Evolutionary conservation across 1,140 invertebrate species (phyloP).

Genomic region (Cydia pomonella): DNA sequence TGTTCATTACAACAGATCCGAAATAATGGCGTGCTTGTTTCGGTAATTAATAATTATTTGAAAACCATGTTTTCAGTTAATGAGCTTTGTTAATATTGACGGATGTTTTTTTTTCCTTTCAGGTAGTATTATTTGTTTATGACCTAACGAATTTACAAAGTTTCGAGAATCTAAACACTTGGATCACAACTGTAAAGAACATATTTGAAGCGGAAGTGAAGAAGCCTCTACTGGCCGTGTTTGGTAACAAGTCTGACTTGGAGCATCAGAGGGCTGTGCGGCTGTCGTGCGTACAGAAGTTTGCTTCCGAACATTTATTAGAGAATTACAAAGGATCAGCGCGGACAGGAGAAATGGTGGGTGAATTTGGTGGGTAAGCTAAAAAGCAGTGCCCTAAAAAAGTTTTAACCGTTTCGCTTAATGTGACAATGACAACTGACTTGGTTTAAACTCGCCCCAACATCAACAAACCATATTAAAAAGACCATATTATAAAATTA

Average conservation of each 20-base stretch:
- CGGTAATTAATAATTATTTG: background rate
- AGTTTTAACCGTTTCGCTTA: too few relatives aligned
- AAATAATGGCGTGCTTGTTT: too few relatives aligned
- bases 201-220: slow-evolving; percentile 80
- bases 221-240: slow-evolving; percentile 85
- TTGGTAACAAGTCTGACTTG: slow-evolving; percentile 95
- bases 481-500: too few relatives aligned
- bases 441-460: too few relatives aligned
- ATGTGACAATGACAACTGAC: too few relatives aligned
- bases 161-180: slow-evolving; percentile 89
- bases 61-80: background rate
- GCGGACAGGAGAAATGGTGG: slow-evolving; percentile 93
- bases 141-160: slow-evolving; percentile 92
- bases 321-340: slow-evolving; percentile 90
- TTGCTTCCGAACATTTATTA: slow-evolving; percentile 88
- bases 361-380: slow-evolving; percentile 58
- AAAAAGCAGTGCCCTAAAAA: too few relatives aligned
- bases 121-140: slow-evolving; percentile 92
- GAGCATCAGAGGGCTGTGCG: slow-evolving; percentile 92
- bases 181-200: slow-evolving; percentile 85
- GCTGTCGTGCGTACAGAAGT: slow-evolving; percentile 89
- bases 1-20: too few relatives aligned
- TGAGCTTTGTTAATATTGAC: background rate
- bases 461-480: too few relatives aligned
- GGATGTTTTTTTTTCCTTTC: slow-evolving; percentile 52